These are phyloP conservation scores for Catalaphyllia jardinei DNA, from an alignment of 64 coral and sea anemone genomes.

Conservation along the genomic window DNA sequence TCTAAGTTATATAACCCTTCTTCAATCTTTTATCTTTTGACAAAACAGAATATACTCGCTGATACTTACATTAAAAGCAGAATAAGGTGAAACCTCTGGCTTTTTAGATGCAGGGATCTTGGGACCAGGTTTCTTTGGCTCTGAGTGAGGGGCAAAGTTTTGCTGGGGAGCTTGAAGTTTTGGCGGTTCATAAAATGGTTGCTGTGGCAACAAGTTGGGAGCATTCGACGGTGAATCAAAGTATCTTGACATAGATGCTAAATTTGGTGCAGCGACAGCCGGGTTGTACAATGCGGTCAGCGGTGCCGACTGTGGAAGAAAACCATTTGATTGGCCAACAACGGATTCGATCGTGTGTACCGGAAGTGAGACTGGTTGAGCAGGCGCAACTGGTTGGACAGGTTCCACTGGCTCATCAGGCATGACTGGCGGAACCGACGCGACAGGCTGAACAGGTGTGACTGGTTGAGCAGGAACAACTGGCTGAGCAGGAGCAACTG, in stretches of 20 bases:
- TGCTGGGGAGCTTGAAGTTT: background rate
- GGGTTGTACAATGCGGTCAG: slow-evolving; percentile 15
- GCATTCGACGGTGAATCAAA: background rate
- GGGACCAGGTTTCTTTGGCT: background rate
- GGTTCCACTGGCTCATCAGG: background rate
- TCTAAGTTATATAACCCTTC: background rate
- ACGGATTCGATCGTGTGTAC: background rate
- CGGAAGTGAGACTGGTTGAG: background rate
- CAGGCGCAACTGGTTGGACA: background rate
- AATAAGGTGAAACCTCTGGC: background rate
- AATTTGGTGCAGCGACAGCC: background rate
- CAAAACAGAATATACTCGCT: background rate
- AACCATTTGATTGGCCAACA: slow-evolving; percentile 26
- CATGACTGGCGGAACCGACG: background rate
- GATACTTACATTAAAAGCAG: slow-evolving; percentile 3
- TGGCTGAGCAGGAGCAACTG: background rate
- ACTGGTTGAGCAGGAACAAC: background rate
- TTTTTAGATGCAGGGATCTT: background rate
- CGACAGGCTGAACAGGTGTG: background rate
- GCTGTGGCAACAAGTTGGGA: background rate
- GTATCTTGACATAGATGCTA: slow-evolving; percentile 17
- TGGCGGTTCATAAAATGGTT: slow-evolving; percentile 10
- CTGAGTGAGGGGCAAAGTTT: background rate
- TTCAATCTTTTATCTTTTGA: background rate
- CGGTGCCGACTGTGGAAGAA: slow-evolving; percentile 30